A percentile compares a stretch with the other conserved stretches of the same genome.
These are phyloP conservation scores for Ranitomeya imitator DNA, from an alignment of 2,113 vertebrate genomes.

Conservation along the genomic window DNA sequence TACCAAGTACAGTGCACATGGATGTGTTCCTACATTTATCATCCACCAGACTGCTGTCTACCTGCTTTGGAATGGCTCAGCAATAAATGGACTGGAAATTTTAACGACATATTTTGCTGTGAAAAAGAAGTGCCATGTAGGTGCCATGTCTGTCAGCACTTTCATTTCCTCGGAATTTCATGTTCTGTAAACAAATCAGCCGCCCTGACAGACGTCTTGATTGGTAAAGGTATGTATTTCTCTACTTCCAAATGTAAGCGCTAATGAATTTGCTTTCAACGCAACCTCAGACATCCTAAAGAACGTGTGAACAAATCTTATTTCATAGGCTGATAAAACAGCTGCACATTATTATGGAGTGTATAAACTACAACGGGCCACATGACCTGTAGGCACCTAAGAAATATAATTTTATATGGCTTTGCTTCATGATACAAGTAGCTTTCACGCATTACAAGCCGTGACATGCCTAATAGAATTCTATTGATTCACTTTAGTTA, in stretches of 20 bases:
- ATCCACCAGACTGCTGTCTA: slow-evolving; percentile 7
- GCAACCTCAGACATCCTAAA: slow-evolving; percentile 24
- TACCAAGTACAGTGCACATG: slow-evolving; percentile 7
- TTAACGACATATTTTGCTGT: slow-evolving; percentile 23
- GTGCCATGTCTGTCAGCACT: slow-evolving; percentile 34
- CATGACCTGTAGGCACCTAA: background rate
- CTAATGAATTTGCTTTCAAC: slow-evolving; percentile 47
- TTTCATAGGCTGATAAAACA: slow-evolving; percentile 18
- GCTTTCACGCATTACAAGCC: background rate
- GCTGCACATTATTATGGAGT: slow-evolving; percentile 59
- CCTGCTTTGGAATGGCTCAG: background rate
- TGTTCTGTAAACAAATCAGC: slow-evolving; percentile 35
- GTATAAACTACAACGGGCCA: background rate
- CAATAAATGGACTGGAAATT: slow-evolving; percentile 12
- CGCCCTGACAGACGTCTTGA: slow-evolving; percentile 42
- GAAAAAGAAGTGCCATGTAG: slow-evolving; percentile 13
- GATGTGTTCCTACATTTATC: slow-evolving; percentile 48
- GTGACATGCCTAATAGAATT: background rate
- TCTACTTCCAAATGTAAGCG: slow-evolving; percentile 32
- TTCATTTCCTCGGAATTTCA: slow-evolving; percentile 38
- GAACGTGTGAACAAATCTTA: slow-evolving; percentile 19
- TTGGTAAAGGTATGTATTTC: slow-evolving; percentile 37
- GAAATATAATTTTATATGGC: background rate
- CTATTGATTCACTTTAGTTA: background rate
- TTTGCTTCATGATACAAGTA: background rate